These are phyloP conservation scores for Notothenia coriiceps DNA, from an alignment of 2,113 vertebrate genomes.

Conservation along the genomic window DNA sequence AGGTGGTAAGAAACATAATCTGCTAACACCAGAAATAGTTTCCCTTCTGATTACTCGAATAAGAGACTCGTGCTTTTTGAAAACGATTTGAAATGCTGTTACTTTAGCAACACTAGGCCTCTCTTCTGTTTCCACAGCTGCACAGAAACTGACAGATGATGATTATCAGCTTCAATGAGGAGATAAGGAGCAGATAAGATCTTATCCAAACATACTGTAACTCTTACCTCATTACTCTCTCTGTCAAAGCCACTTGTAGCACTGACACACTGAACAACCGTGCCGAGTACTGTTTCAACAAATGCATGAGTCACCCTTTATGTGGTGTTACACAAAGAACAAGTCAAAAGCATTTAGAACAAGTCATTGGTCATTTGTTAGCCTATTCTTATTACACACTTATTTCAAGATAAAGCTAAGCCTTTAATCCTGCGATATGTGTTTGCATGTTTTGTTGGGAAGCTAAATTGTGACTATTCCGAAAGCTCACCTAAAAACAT, in stretches of 20 bases:
- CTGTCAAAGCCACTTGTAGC: constrained; percentile 53
- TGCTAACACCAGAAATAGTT: no score
- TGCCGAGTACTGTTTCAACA: constrained; percentile 16
- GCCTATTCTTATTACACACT: not conserved
- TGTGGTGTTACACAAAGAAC: not conserved
- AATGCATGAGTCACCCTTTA: not conserved
- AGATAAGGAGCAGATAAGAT: constrained; percentile 68
- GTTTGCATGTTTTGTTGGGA: not conserved
- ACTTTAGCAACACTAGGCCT: not conserved
- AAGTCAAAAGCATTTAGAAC: not conserved
- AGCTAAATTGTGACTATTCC: not conserved
- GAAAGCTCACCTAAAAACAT: not conserved
- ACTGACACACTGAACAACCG: constrained; percentile 18
- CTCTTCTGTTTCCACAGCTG: constrained; percentile 29
- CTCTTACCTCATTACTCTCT: constrained; percentile 49
- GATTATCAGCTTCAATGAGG: constrained; percentile 56
- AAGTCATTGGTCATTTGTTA: not conserved
- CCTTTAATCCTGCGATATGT: not conserved
- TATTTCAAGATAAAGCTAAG: constrained; percentile 12
- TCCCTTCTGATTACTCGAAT: not conserved
- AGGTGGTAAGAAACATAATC: not conserved
- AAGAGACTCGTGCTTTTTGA: not conserved
- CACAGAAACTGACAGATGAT: constrained; percentile 46
- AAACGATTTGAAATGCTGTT: not conserved
- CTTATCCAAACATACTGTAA: constrained; percentile 58